These are phyloP conservation scores for Synergus umbraculus DNA, from an alignment of 2,888 invertebrate genomes.

Conservation along the genomic window DNA sequence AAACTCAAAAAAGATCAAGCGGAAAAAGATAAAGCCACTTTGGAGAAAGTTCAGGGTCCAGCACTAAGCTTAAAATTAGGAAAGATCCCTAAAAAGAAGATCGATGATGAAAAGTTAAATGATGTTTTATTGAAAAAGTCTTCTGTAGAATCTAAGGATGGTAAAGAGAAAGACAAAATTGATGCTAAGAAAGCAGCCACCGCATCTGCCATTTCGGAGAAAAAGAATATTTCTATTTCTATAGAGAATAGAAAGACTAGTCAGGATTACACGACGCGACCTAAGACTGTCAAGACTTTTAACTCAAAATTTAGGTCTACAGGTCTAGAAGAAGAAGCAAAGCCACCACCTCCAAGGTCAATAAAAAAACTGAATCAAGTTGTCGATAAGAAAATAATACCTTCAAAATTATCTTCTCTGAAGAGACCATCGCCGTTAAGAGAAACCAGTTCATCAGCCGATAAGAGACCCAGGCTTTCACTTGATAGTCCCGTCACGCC, in stretches of 20 bases:
- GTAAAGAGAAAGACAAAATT: constrained; percentile 71
- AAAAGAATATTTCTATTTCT: constrained; percentile 88
- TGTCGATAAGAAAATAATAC: constrained; percentile 69
- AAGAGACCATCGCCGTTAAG: constrained; percentile 77
- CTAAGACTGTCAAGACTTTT: constrained; percentile 94
- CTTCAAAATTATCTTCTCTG: constrained; percentile 78
- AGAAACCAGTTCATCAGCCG: constrained; percentile 78
- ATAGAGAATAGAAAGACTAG: constrained; percentile 86
- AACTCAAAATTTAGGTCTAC: constrained; percentile 95
- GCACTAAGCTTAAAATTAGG: constrained; percentile 85
- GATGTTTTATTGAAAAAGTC: constrained; percentile 62
- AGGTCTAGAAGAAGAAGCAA: constrained; percentile 91
- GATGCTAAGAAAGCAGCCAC: constrained; percentile 70
- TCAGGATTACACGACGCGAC: constrained; percentile 83
- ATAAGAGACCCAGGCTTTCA: constrained; percentile 86
- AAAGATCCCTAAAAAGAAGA: constrained; percentile 87
- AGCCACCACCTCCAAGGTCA: constrained; percentile 89
- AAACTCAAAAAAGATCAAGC: constrained; percentile 78
- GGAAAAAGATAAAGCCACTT: constrained; percentile 84
- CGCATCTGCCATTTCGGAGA: constrained; percentile 72
- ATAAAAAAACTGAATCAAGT: constrained; percentile 80
- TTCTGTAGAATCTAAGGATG: constrained; percentile 72
- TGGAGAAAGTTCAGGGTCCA: constrained; percentile 83
- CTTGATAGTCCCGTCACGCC: constrained; percentile 68
- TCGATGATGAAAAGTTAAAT: constrained; percentile 75